Percentiles rank a stretch among this genome's conserved stretches.
These are phyloP conservation scores for Drosophila quinaria DNA, from an alignment of 2,888 invertebrate genomes.

Conservation along the genomic window DNA sequence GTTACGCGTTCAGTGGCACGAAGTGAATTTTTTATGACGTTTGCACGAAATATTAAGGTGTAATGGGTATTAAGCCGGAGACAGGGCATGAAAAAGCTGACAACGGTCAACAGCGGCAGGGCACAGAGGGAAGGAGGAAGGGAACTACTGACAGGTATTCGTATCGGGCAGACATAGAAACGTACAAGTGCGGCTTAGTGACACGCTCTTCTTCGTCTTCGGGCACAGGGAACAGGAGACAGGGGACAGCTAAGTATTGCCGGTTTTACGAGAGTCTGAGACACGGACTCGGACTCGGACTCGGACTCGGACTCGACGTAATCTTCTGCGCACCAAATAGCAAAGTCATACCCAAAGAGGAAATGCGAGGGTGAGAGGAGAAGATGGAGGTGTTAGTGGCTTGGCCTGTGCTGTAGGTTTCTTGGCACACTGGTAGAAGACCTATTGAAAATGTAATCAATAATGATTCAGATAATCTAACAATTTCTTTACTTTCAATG, in stretches of 20 bases:
- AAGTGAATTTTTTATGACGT: conserved; percentile 75
- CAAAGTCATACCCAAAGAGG: conserved; percentile 48
- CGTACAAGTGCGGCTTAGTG: conserved; percentile 79
- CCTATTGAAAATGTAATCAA: not conserved
- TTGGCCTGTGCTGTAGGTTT: conserved; percentile 29
- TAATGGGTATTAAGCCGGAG: conserved; percentile 65
- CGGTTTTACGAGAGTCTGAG: conserved; percentile 23
- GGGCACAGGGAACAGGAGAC: conserved; percentile 1
- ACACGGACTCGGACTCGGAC: conserved; percentile 14
- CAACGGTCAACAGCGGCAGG: conserved; percentile 42
- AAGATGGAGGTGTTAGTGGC: not conserved
- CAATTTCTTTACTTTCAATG: not conserved
- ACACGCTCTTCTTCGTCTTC: conserved; percentile 43
- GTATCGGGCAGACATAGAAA: conserved; percentile 41
- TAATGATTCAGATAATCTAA: conserved; percentile 2
- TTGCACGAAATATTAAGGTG: conserved; percentile 78
- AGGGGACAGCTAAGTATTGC: conserved; percentile 33
- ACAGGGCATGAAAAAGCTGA: conserved; percentile 58
- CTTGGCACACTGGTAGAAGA: conserved; percentile 29
- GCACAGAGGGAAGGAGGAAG: not conserved
- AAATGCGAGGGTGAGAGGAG: not conserved
- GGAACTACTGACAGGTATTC: not conserved
- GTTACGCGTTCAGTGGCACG: conserved; percentile 61
- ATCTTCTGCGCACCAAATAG: conserved; percentile 72
- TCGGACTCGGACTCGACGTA: conserved; percentile 37